A percentile compares a stretch with the other conserved stretches of the same genome.
Conservation (phyloP, 1,140 invertebrate genomes). For the Drosophila arawakana region DNA sequence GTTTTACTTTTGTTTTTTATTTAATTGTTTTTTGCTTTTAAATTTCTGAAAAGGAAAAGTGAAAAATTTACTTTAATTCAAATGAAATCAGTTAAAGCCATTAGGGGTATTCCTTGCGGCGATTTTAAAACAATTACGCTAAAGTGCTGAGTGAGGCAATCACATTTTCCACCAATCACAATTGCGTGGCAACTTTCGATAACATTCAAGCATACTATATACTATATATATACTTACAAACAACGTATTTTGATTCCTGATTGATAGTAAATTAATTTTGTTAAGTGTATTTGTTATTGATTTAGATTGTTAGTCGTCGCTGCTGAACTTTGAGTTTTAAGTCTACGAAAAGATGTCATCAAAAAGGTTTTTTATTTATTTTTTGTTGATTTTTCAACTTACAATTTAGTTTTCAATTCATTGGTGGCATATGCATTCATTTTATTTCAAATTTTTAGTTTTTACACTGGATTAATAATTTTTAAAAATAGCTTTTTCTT, state of each 20-base stretch:
- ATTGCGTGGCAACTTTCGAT: conserved; percentile 11
- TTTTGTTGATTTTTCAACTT: background rate
- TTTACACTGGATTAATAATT: too few relatives aligned
- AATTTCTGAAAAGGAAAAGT: too few relatives aligned
- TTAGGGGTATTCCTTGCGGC: background rate
- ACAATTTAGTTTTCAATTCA: too few relatives aligned
- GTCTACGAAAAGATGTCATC: too few relatives aligned
- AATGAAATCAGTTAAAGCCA: background rate
- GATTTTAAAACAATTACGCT: background rate
- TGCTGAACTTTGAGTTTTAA: background rate
- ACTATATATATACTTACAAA: background rate
- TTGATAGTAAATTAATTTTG: conserved; percentile 10
- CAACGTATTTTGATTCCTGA: background rate
- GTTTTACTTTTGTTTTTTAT: background rate
- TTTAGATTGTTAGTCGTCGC: background rate
- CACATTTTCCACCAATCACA: background rate
- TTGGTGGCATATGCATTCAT: too few relatives aligned
- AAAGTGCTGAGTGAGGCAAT: background rate
- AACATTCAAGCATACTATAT: background rate
- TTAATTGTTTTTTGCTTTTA: background rate
- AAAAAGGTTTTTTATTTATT: background rate
- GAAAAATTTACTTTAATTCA: background rate
- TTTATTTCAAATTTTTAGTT: too few relatives aligned
- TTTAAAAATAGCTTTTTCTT: too few relatives aligned
- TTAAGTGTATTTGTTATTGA: conserved; percentile 7